These are phyloP conservation scores for Nymphalis c-album DNA, from an alignment of 2,888 invertebrate genomes.

Conservation along the genomic window DNA sequence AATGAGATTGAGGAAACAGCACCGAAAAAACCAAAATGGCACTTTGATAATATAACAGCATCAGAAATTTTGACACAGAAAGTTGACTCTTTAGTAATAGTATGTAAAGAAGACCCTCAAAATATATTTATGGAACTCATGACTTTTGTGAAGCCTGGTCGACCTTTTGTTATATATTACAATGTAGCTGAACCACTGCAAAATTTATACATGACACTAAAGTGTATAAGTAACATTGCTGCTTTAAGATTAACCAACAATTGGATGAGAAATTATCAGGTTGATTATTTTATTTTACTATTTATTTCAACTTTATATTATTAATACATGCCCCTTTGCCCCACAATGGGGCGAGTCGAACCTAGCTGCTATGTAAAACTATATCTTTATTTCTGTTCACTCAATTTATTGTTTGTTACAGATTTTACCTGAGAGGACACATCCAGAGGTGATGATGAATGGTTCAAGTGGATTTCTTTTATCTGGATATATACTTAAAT, in stretches of 20 bases:
- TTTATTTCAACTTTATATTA: not conserved
- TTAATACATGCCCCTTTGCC: no score
- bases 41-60: slow-evolving; percentile 85
- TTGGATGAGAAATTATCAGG: slow-evolving; percentile 95
- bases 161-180: slow-evolving; percentile 93
- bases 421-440: slow-evolving; percentile 91
- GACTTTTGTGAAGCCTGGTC: slow-evolving; percentile 88
- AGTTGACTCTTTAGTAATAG: slow-evolving; percentile 89
- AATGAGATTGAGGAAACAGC: slow-evolving; percentile 22
- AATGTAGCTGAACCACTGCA: slow-evolving; percentile 90
- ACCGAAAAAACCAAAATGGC: slow-evolving; percentile 84
- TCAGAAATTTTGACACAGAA: slow-evolving; percentile 82
- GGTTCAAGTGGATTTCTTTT: slow-evolving; percentile 94
- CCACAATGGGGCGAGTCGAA: no score
- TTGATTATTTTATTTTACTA: slow-evolving; percentile 52
- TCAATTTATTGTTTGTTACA: slow-evolving; percentile 48
- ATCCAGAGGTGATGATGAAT: slow-evolving; percentile 96
- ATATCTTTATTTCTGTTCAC: not conserved
- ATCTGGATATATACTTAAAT: slow-evolving; percentile 84
- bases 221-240: slow-evolving; percentile 85
- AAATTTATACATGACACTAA: slow-evolving; percentile 90
- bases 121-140: slow-evolving; percentile 88
- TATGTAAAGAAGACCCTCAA: slow-evolving; percentile 92
- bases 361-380: no score
- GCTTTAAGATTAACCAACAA: slow-evolving; percentile 90